Conservation (phyloP, 2,113 vertebrate species). For the Pomatorhinus ruficollis region DNA sequence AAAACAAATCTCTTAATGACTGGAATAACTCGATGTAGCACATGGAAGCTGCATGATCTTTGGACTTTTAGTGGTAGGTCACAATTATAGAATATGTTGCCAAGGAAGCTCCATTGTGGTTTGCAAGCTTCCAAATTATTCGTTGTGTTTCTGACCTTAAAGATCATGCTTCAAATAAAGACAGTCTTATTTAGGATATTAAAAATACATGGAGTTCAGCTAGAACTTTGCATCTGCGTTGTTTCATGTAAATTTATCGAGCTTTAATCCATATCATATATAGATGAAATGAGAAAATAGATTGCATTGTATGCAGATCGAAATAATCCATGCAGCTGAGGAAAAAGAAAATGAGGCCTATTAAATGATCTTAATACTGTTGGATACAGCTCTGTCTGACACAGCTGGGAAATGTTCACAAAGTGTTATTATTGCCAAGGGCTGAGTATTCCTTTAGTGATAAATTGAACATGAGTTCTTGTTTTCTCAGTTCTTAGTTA, state of each 20-base stretch:
- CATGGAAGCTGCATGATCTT: neutral
- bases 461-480: conserved; percentile 1
- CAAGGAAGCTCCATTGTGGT: neutral
- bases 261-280: neutral
- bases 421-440: neutral
- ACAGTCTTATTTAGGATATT: neutral
- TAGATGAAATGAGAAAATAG: neutral
- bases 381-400: neutral
- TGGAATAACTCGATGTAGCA: neutral
- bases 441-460: neutral
- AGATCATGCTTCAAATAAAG: neutral
- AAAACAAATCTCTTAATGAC: conserved; percentile 1
- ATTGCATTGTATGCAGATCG: neutral
- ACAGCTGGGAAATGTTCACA: neutral
- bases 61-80: neutral
- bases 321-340: neutral
- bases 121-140: neutral
- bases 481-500: conserved; percentile 11
- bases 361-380: neutral
- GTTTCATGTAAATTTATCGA: neutral
- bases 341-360: neutral
- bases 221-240: neutral
- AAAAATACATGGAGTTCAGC: neutral
- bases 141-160: neutral
- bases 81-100: neutral